Evolutionary conservation across 2,113 vertebrate genomes (phyloP), one percentile per base, ranked within the genome.

Genomic region (Neogobius melanostomus): DNA sequence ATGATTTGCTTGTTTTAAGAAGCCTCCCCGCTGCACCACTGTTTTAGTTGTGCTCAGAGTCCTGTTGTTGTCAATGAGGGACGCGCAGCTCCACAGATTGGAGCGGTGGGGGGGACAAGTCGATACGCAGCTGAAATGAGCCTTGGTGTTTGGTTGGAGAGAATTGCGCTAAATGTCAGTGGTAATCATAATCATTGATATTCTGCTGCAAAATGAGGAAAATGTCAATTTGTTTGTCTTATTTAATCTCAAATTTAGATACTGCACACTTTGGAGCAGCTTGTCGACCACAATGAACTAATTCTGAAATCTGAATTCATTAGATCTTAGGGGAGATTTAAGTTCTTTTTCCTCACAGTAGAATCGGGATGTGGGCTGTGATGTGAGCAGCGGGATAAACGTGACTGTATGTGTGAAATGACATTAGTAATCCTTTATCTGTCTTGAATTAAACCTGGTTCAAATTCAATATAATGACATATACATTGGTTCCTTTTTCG

Each of bases 21-120:
- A 71, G 81, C 68, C 63, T 74, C 77, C 85, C 85, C 15, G 81
- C 79, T 84, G 74, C 73, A 87, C 79, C 71, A 80, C 69, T 77
- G 76, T 75, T 79, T 84, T 82, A 76, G 80, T 75, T 64, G 77
- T 87, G 79, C 69, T 62, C 7, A 8, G 72, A 68, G 72, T 72
- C 65, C 73, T 68, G 85, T 89, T 88, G 80, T 87, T 82, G 78
- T 81, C 86, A 87, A 75, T 75, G 79, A 84, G 82, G 74, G 77
- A 74, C 80, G 82, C 76, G 80, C 49, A 79, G 66, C 21, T 21
- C 75, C 67, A 82, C 66, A 65, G 78, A 74, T 69, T 77, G 70
- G 21, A 64, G 63, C 52, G 15, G 21, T 12, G 21, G 68, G 69
- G 67, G 76, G 72, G 79, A 72, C 75, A 74, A 79, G 74, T 88